Percentiles rank a stretch among this genome's conserved stretches.
These are phyloP conservation scores for Climacteris rufus DNA, from an alignment of 2,113 vertebrate species.

Conservation along the genomic window DNA sequence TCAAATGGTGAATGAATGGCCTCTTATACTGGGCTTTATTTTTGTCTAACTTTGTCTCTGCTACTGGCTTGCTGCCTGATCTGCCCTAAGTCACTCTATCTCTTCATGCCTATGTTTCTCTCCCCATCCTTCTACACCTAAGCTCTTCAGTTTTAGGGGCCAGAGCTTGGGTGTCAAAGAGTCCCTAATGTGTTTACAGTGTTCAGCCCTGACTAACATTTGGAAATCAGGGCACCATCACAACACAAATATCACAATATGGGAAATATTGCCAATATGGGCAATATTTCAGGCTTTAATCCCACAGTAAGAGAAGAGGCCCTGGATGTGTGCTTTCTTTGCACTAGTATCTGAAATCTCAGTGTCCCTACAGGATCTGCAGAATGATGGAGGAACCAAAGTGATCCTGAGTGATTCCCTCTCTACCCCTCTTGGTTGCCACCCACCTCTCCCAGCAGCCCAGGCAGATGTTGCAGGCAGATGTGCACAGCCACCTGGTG, in stretches of 20 bases:
- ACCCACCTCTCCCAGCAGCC: neutral
- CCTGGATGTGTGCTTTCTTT: neutral
- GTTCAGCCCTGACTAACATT: neutral
- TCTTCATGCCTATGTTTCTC: neutral
- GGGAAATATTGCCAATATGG: fast-evolving
- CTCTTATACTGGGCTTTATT: neutral
- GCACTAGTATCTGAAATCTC: neutral
- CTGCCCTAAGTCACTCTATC: neutral
- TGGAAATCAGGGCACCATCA: neutral
- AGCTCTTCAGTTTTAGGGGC: neutral
- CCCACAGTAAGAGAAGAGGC: neutral
- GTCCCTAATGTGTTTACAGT: neutral
- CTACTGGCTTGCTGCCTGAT: neutral
- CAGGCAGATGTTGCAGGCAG: too few relatives aligned
- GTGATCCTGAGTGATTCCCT: neutral
- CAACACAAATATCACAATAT: neutral
- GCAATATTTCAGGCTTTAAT: neutral
- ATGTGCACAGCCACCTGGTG: neutral
- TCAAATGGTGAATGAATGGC: neutral
- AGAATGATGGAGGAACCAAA: neutral
- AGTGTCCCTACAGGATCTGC: neutral
- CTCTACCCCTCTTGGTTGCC: neutral
- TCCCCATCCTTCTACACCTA: neutral
- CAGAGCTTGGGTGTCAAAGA: neutral
- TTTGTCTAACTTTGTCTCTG: neutral